Percentiles rank a stretch among this genome's conserved stretches.
These are phyloP conservation scores for Delphinus delphis DNA, from an alignment of 2,113 vertebrate species.

Conservation along the genomic window DNA sequence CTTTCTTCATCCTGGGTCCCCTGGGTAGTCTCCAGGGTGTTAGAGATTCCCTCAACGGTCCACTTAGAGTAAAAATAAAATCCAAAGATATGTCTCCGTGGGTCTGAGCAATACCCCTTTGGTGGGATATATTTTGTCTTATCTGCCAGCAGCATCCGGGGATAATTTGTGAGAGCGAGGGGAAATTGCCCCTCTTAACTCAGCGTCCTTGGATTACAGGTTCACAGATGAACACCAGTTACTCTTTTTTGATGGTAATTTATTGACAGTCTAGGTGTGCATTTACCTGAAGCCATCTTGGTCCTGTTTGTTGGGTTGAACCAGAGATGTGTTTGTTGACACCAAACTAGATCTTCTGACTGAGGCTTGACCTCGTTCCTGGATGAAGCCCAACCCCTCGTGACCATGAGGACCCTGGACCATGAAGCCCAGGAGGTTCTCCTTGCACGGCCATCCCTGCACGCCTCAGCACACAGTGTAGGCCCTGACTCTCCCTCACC, in stretches of 20 bases:
- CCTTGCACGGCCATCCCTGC: background rate
- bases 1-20: background rate
- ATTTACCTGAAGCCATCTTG: background rate
- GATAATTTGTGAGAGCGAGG: background rate
- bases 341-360: background rate
- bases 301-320: background rate
- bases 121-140: background rate
- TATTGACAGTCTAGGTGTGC: background rate
- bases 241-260: background rate
- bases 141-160: background rate
- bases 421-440: background rate
- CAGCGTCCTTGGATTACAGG: background rate
- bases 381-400: background rate
- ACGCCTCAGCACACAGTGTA: rapidly evolving
- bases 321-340: background rate
- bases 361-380: background rate
- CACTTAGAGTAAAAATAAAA: background rate
- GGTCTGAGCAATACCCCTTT: background rate
- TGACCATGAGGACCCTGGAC: too few species aligned
- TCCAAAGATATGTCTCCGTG: background rate
- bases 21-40: background rate
- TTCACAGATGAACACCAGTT: background rate
- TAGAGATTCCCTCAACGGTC: background rate
- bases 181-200: background rate
- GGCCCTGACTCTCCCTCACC: background rate